These are phyloP conservation scores for Enchytraeus crypticus DNA, from an alignment of 2,888 invertebrate genomes.

Conservation along the genomic window DNA sequence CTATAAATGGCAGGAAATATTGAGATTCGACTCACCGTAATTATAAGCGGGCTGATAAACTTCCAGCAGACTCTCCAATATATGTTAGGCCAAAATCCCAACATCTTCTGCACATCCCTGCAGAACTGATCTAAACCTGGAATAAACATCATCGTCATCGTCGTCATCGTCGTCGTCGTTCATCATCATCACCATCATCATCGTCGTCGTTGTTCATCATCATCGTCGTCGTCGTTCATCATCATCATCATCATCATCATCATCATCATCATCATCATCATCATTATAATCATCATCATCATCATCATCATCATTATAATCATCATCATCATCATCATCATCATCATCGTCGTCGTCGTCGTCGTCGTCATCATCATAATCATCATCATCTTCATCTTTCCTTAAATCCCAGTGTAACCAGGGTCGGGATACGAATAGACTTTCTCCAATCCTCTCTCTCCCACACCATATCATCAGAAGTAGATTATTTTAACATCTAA, in stretches of 20 bases:
- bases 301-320: no score
- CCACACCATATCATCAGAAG: no score
- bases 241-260: background rate
- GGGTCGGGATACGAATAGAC: no score
- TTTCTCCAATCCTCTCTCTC: no score
- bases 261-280: background rate
- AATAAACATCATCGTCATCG: background rate
- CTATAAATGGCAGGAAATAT: no score
- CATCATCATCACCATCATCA: background rate
- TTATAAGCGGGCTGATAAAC: slow-evolving; percentile 68
- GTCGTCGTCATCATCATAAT: no score
- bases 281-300: no score
- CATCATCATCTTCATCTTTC: no score
- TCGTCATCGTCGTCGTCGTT: background rate
- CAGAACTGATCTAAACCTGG: slow-evolving; percentile 67
- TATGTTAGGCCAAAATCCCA: slow-evolving; percentile 64
- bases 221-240: background rate
- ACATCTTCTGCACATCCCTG: slow-evolving; percentile 69
- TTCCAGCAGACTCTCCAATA: slow-evolving; percentile 82
- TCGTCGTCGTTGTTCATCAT: no score
- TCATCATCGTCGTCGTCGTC: background rate
- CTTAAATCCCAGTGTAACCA: no score
- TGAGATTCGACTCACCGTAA: slow-evolving; percentile 71
- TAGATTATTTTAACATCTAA: background rate
- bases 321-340: background rate